Conservation (phyloP, 2,888 invertebrate genomes). For the Criorhina ranunculi region DNA sequence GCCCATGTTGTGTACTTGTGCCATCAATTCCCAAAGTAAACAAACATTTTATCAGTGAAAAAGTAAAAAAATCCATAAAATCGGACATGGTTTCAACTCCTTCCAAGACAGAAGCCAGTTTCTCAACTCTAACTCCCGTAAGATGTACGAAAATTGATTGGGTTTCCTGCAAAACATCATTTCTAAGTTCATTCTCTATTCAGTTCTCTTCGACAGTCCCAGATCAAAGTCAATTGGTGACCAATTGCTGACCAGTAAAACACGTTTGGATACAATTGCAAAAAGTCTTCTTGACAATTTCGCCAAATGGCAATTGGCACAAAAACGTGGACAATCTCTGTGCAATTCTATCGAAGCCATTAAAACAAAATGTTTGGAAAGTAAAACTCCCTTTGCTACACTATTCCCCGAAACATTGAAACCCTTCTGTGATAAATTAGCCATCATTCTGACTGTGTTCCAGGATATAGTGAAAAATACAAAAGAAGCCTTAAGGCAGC, state of each 20-base stretch:
- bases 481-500: conserved; percentile 79
- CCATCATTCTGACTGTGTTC: conserved; percentile 80
- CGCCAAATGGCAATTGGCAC: conserved; percentile 82
- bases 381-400: conserved; percentile 12
- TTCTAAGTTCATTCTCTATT: not conserved
- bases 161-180: not conserved
- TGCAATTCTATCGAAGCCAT: conserved; percentile 82
- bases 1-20: not conserved
- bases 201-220: conserved; percentile 80
- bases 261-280: conserved; percentile 79
- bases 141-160: conserved; percentile 48
- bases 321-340: conserved; percentile 81
- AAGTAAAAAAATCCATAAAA: not conserved
- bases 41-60: not conserved
- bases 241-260: conserved; percentile 66
- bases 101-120: conserved; percentile 29
- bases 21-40: not conserved
- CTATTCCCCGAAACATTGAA: conserved; percentile 80
- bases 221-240: conserved; percentile 65
- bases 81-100: conserved; percentile 47
- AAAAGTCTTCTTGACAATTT: conserved; percentile 80
- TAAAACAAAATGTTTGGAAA: conserved; percentile 80
- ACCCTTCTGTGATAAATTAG: conserved; percentile 80
- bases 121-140: conserved; percentile 50
- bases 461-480: conserved; percentile 80